Base-by-base conservation (phyloP, 2,113 vertebrate species). In the Elephantulus edwardii region DNA sequence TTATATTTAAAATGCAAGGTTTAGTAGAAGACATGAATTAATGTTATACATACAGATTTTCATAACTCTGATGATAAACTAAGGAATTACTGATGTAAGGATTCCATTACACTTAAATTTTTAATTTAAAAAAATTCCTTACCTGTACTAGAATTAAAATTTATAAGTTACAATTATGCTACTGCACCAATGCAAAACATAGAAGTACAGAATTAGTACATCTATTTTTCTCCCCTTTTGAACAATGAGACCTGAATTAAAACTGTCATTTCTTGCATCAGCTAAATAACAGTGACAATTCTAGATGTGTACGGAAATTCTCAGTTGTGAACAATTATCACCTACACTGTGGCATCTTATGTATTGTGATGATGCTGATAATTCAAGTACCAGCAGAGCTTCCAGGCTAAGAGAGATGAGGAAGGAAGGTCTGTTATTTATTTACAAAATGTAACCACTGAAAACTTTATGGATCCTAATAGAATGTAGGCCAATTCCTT, bases 251-350 rank as follows among this genome's bases (percentile, higher is more conserved):
- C 80, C 54, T 72, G n/a, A 35, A 76, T 83, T 46, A 58, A 78
- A 89, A 79, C 79, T 54, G n/a, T 83, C 52, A 50, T 78, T 83
- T 90, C 71, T 33, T 76, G 13, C 50, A 71, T 76, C 83, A 92
- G 76, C 12, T 60, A 82, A 66, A 33, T 60, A 33, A 88, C 68
- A 14, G 13, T 20, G 38, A 82, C 20, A 68, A 33, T 52, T 52
- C 8, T 38, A 48, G 1, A 46, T 71, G 13, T 35, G 7, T 72
- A 54, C 20, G 3, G 26, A 77, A 66, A 89, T 79, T 58, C 11
- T 40, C 85, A 40, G 64, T 33, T 78, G 38, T 17, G 17, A 60
- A 77, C 54, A 79, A 54, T 28, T 16, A 35, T n/a, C n/a, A 16
- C n/a, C 33, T 17, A 35, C 20, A 66, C n/a, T 35, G n/a, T 35